phyloP scores from a whole-genome alignment of 1,140 invertebrate genomes.

The Lineus longissimus region DNA sequence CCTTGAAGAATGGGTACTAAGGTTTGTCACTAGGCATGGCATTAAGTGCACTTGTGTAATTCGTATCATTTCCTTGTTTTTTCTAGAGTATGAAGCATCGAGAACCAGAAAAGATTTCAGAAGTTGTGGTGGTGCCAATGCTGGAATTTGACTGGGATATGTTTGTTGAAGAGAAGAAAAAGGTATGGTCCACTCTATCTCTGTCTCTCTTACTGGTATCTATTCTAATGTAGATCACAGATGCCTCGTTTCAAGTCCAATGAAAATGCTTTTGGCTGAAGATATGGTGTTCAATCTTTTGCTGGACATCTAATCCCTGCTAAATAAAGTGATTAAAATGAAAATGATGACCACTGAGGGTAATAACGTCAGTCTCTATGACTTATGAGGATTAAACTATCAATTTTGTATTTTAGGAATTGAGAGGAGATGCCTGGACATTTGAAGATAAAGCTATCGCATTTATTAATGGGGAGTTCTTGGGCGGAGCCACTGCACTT shows the following conservation, averaged over 20 bases:
- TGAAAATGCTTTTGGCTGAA: neutral
- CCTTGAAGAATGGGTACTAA: too few species aligned
- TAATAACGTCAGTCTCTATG: too few species aligned
- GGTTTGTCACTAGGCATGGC: too few species aligned
- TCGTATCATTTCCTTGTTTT: slow-evolving; percentile 19
- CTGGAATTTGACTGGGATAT: slow-evolving; percentile 53
- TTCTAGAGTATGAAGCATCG: slow-evolving; percentile 46
- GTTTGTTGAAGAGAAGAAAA: slow-evolving; percentile 47
- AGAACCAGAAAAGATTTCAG: slow-evolving; percentile 26
- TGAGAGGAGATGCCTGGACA: slow-evolving; percentile 49
- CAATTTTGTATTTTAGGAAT: slow-evolving; percentile 37
- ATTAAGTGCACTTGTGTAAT: too few species aligned
- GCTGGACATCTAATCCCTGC: too few species aligned
- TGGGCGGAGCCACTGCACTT: slow-evolving; percentile 49
- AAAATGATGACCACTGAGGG: too few species aligned
- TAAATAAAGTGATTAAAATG: too few species aligned
- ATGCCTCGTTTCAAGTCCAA: neutral
- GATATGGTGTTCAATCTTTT: neutral
- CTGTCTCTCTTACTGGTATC: neutral
- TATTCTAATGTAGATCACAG: neutral
- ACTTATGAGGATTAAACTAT: too few species aligned
- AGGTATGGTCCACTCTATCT: slow-evolving; percentile 26
- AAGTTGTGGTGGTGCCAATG: slow-evolving; percentile 41
- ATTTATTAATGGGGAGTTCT: slow-evolving; percentile 45
- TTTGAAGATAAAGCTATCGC: slow-evolving; percentile 48